Base-by-base conservation (phyloP, 2,797 vertebrate species). In the Sebastolobus altivelis region DNA sequence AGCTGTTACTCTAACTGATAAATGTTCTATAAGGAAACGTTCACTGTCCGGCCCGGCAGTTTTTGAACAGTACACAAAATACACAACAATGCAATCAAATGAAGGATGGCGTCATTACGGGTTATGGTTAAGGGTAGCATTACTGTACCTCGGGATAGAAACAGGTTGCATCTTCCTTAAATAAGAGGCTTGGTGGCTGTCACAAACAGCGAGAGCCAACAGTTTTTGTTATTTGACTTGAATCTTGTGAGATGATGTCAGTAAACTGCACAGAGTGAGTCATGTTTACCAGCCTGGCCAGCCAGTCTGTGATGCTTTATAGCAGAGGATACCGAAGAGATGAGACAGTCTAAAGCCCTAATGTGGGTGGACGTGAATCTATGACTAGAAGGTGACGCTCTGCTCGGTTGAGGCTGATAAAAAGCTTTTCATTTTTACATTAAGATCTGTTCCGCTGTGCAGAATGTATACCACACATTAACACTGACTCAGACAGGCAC, bases 201-300 rank as follows among this genome's bases (percentile, higher is more conserved):
- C 25, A 27, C 66, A 61, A 33, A 60, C 43, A 22, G 33, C 0
- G 5, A 22, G 29, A 59, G 35, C 55, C 55, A 43, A 62, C 25
- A 20, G 11, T 65, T 55, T 55, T 60, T 25, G 31, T 71, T 20
- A 31, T 40, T 43, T 18, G 55, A 66, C 25, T 74, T 46, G 43
- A 52, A 52, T 52, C 18, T 79, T 52, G 46, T 7, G 33, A 65
- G 63, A 66, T 65, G 65, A 68, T 62, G 61, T 75, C 71, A 75
- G 18, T 35, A 56, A 72, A 56, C 52, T 70, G 65, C 63, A 61
- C 56, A 52, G 8, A 52, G 8, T 69, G 68, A 86, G 5, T 79
- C 52, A 76, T 65, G 49, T 70, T 82, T 37, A 84, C 63, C 73
- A 62, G 73, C 72, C 33, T 40, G 49, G 76, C 5, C 16, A 4